phyloP scores from a whole-genome alignment of 2,888 invertebrate species.

The Macrophya annulata region DNA sequence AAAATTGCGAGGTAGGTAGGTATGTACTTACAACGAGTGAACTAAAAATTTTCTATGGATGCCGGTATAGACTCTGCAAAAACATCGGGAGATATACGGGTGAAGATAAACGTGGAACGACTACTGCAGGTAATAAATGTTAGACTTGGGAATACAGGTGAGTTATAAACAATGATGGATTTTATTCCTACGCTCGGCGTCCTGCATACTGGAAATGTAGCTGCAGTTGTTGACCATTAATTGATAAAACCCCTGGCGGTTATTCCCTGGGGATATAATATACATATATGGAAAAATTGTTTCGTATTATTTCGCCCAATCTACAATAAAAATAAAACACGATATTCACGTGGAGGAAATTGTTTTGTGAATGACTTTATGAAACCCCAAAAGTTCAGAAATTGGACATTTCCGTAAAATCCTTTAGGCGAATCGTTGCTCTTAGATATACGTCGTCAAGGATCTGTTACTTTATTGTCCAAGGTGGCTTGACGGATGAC shows the following conservation, averaged over 20 bases:
- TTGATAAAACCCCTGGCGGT: conserved; percentile 5
- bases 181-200: background rate
- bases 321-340: background rate
- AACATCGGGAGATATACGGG: conserved; percentile 8
- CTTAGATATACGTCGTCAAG: background rate
- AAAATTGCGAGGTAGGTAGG: background rate
- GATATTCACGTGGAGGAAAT: background rate
- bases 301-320: background rate
- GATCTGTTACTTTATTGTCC: conserved; percentile 32
- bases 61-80: background rate
- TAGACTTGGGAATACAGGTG: conserved; percentile 51
- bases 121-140: conserved; percentile 32
- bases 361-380: background rate
- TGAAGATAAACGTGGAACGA: background rate
- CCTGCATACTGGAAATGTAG: background rate
- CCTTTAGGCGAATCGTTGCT: background rate
- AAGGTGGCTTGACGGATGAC: conserved; percentile 33
- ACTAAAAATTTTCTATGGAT: background rate
- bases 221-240: conserved; percentile 19
- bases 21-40: too few species aligned
- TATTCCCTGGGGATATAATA: background rate
- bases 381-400: background rate
- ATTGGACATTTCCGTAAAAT: background rate
- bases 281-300: background rate
- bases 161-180: conserved; percentile 51